A percentile compares a stretch with the other conserved stretches of the same genome.
phyloP scores from a whole-genome alignment of 1,140 invertebrate species.

The Mycetomoellerius zeteki region DNA sequence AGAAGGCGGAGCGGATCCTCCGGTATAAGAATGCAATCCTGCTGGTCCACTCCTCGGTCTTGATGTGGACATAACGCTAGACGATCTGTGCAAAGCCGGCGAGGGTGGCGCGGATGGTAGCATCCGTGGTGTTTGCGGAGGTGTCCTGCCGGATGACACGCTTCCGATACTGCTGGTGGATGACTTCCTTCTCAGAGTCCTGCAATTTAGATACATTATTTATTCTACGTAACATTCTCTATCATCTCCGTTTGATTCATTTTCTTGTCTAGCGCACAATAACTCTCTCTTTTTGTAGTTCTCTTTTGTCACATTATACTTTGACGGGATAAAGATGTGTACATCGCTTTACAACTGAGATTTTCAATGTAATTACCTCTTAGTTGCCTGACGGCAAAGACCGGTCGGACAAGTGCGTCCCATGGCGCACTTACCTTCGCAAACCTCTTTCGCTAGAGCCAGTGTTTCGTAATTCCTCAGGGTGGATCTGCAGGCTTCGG shows the following conservation, averaged over 20 bases:
- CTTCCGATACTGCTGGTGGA: constrained; percentile 87
- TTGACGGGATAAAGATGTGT: background rate
- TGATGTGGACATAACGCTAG: constrained; percentile 87
- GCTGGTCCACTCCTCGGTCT: constrained; percentile 91
- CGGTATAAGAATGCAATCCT: constrained; percentile 91
- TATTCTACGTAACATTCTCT: background rate
- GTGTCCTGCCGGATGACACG: constrained; percentile 86
- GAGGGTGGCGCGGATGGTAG: constrained; percentile 85
- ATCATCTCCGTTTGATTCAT: background rate
- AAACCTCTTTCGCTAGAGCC: constrained; percentile 92
- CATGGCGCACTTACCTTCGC: constrained; percentile 94
- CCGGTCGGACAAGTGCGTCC: constrained; percentile 95
- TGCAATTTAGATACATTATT: constrained; percentile 48
- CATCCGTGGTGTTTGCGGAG: constrained; percentile 87
- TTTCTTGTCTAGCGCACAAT: background rate
- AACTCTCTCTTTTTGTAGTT: constrained; percentile 10
- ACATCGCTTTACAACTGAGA: background rate
- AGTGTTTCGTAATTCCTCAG: constrained; percentile 94
- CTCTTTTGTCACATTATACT: background rate
- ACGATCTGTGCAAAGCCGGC: constrained; percentile 85
- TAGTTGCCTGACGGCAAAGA: constrained; percentile 87
- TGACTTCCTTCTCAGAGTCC: constrained; percentile 87
- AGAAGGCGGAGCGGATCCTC: constrained; percentile 85
- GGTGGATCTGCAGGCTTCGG: constrained; percentile 91
- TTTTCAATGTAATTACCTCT: constrained; percentile 82